Base-by-base conservation (phyloP, 2,113 vertebrate genomes). In the Cyphomyrus discorhynchus region DNA sequence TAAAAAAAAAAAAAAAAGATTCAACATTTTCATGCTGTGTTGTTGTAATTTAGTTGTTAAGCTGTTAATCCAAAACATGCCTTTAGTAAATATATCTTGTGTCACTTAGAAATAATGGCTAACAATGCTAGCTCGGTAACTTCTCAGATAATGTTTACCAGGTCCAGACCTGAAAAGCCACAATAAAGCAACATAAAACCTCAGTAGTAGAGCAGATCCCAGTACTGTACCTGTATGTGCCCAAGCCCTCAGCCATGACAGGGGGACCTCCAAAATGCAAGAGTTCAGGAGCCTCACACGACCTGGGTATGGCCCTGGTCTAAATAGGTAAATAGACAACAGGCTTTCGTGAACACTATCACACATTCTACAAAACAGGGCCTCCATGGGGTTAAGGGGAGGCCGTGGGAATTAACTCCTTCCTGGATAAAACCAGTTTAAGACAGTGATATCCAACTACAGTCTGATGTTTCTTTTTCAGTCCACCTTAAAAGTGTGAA, bases 381-480 rank as follows among this genome's bases (percentile, higher is more conserved):
- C 92, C 92, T 89, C 89, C 90, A 50, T 89, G 5, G 91, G 90
- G 90, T 70, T 95, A 91, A 89, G 80, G 35, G 80, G n/a, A 90
- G 45, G 21, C 24, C 82, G 45, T 85, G 82, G 82, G 82, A 85
- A 85, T 85, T 85, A 85, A 85, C 82, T 85, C 42, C 82, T 85
- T 85, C 82, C 10, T 49, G 82, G 46, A 24, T 24, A 49, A 24
- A 47, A 49, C 82, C 39, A 50, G 85, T 66, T 0, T 56, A 82
- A 86, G 39, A 45, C 80, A 70, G 77, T 92, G 92, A 80, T 91
- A 93, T 88, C 91, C 82, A 47, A 45, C 82, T 49, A 46, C n/a
- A 85, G 21, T 46, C 19, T 49, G 19, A 21, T 49, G 42, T 49
- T 47, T 85, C 82, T 85, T 27, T 46, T 85, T 49, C 42, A 27